These are phyloP conservation scores for Lates calcarifer DNA, from an alignment of 2,113 vertebrate genomes.

Conservation along the genomic window DNA sequence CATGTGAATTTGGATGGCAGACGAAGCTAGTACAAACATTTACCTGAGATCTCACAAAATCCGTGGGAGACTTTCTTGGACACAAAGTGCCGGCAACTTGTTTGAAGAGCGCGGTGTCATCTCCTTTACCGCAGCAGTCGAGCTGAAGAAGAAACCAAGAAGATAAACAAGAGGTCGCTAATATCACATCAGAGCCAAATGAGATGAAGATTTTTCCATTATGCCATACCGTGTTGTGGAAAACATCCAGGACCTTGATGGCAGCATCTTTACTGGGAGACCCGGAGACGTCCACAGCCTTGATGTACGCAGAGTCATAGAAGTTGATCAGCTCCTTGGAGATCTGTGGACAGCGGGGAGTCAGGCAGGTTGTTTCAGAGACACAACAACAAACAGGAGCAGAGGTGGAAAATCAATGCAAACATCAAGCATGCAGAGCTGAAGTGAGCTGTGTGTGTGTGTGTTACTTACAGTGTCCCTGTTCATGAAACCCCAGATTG, in stretches of 20 bases:
- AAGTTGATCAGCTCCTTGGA: constrained; percentile 95
- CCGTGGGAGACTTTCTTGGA: constrained; percentile 60
- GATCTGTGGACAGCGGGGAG: constrained; percentile 82
- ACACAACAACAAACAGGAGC: constrained; percentile 13
- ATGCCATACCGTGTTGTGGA: constrained; percentile 83
- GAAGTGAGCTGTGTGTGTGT: background rate
- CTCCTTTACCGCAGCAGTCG: constrained; percentile 87
- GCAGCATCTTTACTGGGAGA: constrained; percentile 77
- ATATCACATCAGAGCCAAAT: background rate
- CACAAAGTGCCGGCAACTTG: constrained; percentile 69
- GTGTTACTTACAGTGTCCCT: constrained; percentile 89
- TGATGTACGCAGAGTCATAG: constrained; percentile 91
- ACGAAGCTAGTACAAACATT: background rate
- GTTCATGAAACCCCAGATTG: constrained; percentile 98
- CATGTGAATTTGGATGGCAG: background rate
- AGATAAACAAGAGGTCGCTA: background rate
- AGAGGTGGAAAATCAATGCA: constrained; percentile 15
- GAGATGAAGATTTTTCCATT: background rate
- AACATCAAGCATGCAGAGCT: background rate
- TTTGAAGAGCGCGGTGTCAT: constrained; percentile 44
- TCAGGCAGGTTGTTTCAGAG: background rate
- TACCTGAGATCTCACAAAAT: constrained; percentile 63
- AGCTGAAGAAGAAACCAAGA: constrained; percentile 60
- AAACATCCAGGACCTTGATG: constrained; percentile 89
- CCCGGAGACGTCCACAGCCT: constrained; percentile 66